Percentiles rank a stretch among this genome's conserved stretches.
Evolutionary conservation across 2,113 vertebrate genomes (phyloP).

Genomic region (Oenanthe oenanthe): DNA sequence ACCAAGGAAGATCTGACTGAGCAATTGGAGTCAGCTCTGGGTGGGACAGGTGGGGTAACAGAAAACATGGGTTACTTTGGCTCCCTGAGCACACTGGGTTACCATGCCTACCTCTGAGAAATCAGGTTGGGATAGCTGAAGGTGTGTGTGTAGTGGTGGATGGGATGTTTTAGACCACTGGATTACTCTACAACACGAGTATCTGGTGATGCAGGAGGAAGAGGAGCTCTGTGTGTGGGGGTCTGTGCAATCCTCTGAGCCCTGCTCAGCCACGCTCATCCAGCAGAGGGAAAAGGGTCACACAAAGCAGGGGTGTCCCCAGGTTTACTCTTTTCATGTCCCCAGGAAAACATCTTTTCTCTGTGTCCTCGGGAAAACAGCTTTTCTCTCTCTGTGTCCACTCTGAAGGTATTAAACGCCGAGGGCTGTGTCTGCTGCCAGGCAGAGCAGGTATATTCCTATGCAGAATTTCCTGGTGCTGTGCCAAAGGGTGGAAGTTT

Average conservation of each 20-base stretch:
- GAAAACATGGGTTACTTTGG: background rate
- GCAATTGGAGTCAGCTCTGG: rapidly evolving
- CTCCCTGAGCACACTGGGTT: background rate
- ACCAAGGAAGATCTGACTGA: background rate
- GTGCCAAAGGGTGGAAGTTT: constrained; percentile 62
- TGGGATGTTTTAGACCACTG: background rate
- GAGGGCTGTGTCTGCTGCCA: background rate
- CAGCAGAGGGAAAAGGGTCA: background rate
- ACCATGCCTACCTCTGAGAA: background rate
- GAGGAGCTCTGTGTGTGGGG: background rate
- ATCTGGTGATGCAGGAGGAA: background rate
- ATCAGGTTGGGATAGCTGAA: background rate
- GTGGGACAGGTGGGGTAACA: background rate
- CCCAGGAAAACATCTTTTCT: background rate
- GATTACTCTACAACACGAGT: background rate
- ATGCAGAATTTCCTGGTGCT: constrained; percentile 39
- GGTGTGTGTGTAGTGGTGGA: background rate
- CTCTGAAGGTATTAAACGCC: background rate
- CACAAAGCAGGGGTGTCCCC: background rate
- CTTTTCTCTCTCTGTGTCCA: background rate
- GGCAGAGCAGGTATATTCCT: constrained; percentile 56
- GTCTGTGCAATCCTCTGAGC: background rate
- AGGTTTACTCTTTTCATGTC: background rate
- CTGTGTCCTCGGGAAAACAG: too few species aligned
- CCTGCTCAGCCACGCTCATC: rapidly evolving